Conservation (phyloP, 2,888 invertebrate species). For the Dendrolimus houi region DNA sequence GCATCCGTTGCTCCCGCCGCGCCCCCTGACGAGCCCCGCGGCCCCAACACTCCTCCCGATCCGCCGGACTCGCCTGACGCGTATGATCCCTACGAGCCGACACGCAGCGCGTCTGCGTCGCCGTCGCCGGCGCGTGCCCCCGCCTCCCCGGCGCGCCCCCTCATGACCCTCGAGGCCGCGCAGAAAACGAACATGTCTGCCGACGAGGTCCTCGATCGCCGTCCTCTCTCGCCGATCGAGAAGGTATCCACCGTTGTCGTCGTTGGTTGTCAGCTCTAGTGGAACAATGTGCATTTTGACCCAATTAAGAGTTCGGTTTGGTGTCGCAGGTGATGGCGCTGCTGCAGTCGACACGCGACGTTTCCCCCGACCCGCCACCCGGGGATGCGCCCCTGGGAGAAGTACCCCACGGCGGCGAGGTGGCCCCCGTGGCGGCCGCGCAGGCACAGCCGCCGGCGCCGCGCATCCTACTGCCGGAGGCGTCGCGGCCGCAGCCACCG, state of each 20-base stretch:
- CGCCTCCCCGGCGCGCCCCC: constrained; percentile 19
- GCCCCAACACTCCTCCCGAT: constrained; percentile 79
- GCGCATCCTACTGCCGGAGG: constrained; percentile 68
- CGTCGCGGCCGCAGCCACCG: constrained; percentile 63
- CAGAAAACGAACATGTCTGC: constrained; percentile 68
- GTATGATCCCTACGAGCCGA: constrained; percentile 95
- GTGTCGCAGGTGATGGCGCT: constrained; percentile 63
- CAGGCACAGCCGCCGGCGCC: constrained; percentile 15
- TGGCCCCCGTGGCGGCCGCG: constrained; percentile 27
- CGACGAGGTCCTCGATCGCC: constrained; percentile 61
- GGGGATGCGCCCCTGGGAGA: constrained; percentile 13
- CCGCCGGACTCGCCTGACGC: constrained; percentile 82
- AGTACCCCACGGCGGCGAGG: constrained; percentile 29
- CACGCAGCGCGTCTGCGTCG: constrained; percentile 84
- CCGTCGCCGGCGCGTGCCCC: constrained; percentile 45
- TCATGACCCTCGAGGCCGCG: constrained; percentile 63
- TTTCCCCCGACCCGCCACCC: constrained; percentile 52
- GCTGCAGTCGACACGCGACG: constrained; percentile 68
- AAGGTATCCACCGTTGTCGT: constrained; percentile 35
- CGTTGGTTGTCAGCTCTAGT: neutral
- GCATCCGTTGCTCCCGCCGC: constrained; percentile 73
- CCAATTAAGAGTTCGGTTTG: too few species aligned
- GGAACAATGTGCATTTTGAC: too few species aligned
- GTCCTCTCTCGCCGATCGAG: constrained; percentile 75
- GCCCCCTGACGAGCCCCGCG: constrained; percentile 83